Percentiles rank a stretch among this genome's conserved stretches.
Evolutionary conservation across 1,140 invertebrate genomes (phyloP).

Genomic region (Ostrea denselamellosa): DNA sequence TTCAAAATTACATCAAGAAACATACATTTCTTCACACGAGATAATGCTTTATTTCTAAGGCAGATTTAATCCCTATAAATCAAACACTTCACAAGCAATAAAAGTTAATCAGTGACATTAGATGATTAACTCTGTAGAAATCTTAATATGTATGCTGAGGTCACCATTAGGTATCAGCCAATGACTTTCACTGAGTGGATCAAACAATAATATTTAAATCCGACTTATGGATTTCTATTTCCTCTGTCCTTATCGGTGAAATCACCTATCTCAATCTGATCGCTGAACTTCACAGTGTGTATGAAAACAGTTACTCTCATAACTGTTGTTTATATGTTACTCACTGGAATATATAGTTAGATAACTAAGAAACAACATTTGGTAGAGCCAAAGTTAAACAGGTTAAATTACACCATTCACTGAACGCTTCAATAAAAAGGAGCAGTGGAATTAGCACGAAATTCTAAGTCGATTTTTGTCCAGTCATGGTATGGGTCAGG

Average conservation of each 20-base stretch:
- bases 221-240: neutral
- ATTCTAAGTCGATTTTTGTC: neutral
- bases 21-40: too few species aligned
- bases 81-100: neutral
- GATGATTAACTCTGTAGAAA: neutral
- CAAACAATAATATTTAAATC: slow-evolving; percentile 31
- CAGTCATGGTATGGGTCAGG: neutral
- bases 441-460: neutral
- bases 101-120: neutral
- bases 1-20: too few species aligned
- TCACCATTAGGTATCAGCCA: neutral
- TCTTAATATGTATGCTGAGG: neutral
- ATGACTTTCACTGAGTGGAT: slow-evolving; percentile 3
- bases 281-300: neutral
- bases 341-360: neutral
- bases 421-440: neutral
- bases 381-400: neutral
- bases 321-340: neutral
- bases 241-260: neutral
- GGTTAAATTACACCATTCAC: neutral
- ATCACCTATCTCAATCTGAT: neutral
- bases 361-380: neutral
- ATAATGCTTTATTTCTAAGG: neutral
- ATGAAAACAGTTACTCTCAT: neutral
- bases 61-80: neutral